Evolutionary conservation across 2,888 invertebrate species (phyloP).

Genomic region (Holacanthella duospinosa): DNA sequence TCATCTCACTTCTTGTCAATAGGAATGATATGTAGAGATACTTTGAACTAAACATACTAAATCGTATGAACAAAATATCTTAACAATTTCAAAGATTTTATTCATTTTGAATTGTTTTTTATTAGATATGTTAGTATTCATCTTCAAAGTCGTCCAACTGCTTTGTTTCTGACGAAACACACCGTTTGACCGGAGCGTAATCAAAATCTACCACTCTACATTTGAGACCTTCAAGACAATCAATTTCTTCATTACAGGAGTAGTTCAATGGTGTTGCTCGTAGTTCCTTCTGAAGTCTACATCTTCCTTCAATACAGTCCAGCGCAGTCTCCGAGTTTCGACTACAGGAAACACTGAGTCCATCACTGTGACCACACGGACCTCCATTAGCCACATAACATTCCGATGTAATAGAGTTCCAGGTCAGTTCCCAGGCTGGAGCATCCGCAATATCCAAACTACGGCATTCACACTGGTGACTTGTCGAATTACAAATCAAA

Average conservation of each 20-base stretch:
- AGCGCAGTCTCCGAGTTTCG: conserved; percentile 8
- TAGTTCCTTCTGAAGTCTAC: conserved; percentile 18
- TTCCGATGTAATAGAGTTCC: background rate
- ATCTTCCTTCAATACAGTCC: conserved; percentile 20
- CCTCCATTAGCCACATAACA: conserved; percentile 18
- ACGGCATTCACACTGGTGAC: too few species aligned
- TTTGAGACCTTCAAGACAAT: conserved; percentile 18
- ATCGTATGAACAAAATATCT: too few species aligned
- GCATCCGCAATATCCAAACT: too few species aligned
- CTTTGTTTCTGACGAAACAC: background rate
- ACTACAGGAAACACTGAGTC: conserved; percentile 15
- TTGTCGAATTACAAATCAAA: too few species aligned
- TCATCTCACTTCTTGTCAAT: too few species aligned
- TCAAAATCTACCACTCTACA: conserved; percentile 11
- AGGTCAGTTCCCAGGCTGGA: too few species aligned
- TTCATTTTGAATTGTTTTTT: too few species aligned
- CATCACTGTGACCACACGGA: conserved; percentile 20
- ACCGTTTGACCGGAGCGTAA: background rate
- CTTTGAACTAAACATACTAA: too few species aligned
- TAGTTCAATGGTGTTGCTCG: conserved; percentile 12
- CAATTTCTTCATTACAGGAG: conserved; percentile 20
- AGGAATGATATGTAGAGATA: too few species aligned
- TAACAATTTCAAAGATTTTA: too few species aligned
- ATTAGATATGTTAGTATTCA: too few species aligned
- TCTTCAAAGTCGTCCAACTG: background rate